A percentile compares a stretch with the other conserved stretches of the same genome.
Evolutionary conservation across 1,140 invertebrate species (phyloP).

Genomic region (Phymastichus coffea): DNA sequence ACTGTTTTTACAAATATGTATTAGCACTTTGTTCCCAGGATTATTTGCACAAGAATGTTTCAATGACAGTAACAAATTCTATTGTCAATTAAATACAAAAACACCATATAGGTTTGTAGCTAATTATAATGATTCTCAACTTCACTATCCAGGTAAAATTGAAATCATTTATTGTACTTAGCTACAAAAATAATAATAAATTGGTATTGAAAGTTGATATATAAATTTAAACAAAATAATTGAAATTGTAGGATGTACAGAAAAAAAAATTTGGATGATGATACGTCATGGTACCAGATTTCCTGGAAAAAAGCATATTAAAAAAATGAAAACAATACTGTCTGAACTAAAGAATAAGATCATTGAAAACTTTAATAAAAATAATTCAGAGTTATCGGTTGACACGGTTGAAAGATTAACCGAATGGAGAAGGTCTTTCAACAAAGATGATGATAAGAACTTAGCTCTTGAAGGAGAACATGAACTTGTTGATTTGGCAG

Average conservation of each 20-base stretch:
- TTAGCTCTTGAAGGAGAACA: conserved; percentile 66
- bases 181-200: conserved; percentile 1
- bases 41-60: conserved; percentile 30
- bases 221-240: no score
- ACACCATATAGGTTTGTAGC: conserved; percentile 65
- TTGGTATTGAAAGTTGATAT: no score
- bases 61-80: conserved; percentile 28
- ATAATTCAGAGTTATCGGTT: conserved; percentile 39
- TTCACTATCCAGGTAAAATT: conserved; percentile 58
- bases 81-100: conserved; percentile 57
- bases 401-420: conserved; percentile 51
- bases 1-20: not conserved
- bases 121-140: conserved; percentile 58
- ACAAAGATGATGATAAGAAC: conserved; percentile 54
- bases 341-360: conserved; percentile 56
- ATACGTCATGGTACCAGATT: conserved; percentile 70
- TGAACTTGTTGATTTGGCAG: conserved; percentile 66
- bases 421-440: conserved; percentile 57
- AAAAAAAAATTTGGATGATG: conserved; percentile 66
- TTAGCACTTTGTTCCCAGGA: not conserved
- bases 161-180: conserved; percentile 16
- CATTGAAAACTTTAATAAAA: conserved; percentile 45
- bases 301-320: conserved; percentile 60
- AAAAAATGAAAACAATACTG: conserved; percentile 55
- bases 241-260: conserved; percentile 58